Evolutionary conservation across 2,113 vertebrate genomes (phyloP).

Genomic region (Vimba vimba): DNA sequence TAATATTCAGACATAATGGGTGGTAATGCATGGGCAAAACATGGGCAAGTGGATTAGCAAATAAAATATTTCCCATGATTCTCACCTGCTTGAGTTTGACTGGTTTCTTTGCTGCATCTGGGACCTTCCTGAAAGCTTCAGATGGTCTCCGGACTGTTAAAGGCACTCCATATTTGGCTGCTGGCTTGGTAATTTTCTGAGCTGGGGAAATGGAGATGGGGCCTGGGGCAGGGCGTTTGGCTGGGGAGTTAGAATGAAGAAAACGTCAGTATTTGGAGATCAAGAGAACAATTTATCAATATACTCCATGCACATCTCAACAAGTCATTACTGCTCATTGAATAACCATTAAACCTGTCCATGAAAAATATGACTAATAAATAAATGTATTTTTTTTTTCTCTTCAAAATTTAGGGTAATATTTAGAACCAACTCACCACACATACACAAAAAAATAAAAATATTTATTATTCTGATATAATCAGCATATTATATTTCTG

Average conservation of each 20-base stretch:
- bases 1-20: background rate
- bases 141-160: slow-evolving; percentile 83
- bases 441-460: too few species aligned
- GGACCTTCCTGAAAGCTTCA: slow-evolving; percentile 75
- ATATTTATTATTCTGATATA: too few species aligned
- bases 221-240: slow-evolving; percentile 83
- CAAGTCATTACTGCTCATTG: background rate
- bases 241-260: slow-evolving; percentile 60
- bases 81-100: slow-evolving; percentile 85
- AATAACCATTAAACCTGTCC: too few species aligned
- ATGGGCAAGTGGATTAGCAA: background rate
- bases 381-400: background rate
- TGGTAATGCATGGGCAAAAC: background rate
- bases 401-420: background rate
- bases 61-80: background rate
- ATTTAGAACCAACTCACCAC: too few species aligned
- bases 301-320: background rate
- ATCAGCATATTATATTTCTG: too few species aligned
- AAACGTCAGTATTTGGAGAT: background rate
- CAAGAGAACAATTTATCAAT: background rate
- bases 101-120: slow-evolving; percentile 77
- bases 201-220: slow-evolving; percentile 75
- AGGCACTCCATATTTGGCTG: slow-evolving; percentile 97
- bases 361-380: background rate
- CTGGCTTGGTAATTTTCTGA: slow-evolving; percentile 95